Evolutionary conservation across 2,113 vertebrate species (phyloP).

Genomic region (Charina bottae): DNA sequence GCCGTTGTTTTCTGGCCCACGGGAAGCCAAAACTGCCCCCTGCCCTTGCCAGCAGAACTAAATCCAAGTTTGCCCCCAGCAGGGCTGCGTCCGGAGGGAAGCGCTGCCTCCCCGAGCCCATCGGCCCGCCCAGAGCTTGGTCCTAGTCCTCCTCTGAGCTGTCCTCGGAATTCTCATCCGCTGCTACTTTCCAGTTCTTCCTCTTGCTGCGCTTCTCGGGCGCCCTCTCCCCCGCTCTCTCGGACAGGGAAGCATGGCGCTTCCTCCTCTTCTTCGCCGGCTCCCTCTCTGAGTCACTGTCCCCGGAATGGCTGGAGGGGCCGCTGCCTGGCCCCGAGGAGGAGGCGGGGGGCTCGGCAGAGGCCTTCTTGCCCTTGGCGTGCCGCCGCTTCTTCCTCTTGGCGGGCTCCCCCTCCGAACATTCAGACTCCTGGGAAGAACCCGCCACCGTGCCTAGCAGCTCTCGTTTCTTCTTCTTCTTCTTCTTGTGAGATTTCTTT

Average conservation of each 20-base stretch:
- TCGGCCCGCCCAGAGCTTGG: background rate
- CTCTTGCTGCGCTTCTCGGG: conserved; percentile 73
- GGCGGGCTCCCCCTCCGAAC: conserved; percentile 67
- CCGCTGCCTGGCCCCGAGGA: conserved; percentile 73
- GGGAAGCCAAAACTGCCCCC: conserved; percentile 2
- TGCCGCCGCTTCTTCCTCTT: conserved; percentile 74
- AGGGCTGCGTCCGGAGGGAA: conserved; percentile 19
- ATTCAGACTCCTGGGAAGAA: conserved; percentile 71
- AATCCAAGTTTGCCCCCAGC: background rate
- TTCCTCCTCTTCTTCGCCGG: conserved; percentile 74
- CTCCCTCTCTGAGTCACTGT: conserved; percentile 68
- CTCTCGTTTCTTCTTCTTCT: conserved; percentile 81
- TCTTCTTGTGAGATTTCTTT: conserved; percentile 86
- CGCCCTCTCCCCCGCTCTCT: conserved; percentile 63
- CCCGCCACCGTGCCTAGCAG: conserved; percentile 64
- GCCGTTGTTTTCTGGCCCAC: background rate
- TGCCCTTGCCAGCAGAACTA: background rate
- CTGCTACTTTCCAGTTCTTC: conserved; percentile 89
- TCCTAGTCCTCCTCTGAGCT: conserved; percentile 83
- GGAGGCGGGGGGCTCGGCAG: conserved; percentile 67
- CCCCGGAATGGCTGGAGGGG: conserved; percentile 75
- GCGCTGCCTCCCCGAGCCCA: conserved; percentile 9
- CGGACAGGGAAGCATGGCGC: conserved; percentile 29
- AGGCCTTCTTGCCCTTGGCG: conserved; percentile 76
- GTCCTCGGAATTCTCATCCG: conserved; percentile 84